Conservation (phyloP, 2,888 invertebrate genomes). For the Drymonia ruficornis region DNA sequence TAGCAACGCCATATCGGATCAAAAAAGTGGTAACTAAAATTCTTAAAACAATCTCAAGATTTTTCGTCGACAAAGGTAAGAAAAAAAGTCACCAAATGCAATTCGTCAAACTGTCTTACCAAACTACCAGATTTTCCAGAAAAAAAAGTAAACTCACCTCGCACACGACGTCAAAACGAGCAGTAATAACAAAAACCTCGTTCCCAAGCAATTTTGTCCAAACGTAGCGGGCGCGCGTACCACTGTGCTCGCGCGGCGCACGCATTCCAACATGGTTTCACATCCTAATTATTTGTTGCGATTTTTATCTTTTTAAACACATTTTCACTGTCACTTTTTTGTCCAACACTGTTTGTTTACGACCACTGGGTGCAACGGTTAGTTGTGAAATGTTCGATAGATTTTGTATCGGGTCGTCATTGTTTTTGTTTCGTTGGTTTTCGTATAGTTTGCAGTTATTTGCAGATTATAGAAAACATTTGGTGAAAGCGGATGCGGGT, state of each 20-base stretch:
- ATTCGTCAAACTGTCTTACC: neutral
- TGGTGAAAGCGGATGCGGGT: neutral
- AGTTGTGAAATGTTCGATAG: conserved; percentile 3
- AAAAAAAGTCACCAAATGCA: neutral
- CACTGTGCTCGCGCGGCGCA: conserved; percentile 63
- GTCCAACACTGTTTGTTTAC: neutral
- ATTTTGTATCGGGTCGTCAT: neutral
- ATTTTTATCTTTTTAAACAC: conserved; percentile 54
- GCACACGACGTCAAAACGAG: conserved; percentile 57
- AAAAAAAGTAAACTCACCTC: conserved; percentile 45
- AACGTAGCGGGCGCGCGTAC: conserved; percentile 50
- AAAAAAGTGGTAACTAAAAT: no score
- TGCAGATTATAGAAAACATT: neutral
- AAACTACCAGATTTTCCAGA: neutral
- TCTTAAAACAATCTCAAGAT: neutral
- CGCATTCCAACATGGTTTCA: conserved; percentile 76
- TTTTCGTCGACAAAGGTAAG: neutral
- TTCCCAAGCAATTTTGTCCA: conserved; percentile 10
- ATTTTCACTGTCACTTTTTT: conserved; percentile 39
- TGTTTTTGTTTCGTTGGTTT: conserved; percentile 3
- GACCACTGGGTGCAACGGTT: neutral
- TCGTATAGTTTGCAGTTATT: neutral
- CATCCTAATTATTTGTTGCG: conserved; percentile 61
- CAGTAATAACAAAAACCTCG: conserved; percentile 23
- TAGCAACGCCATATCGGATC: no score